These are phyloP conservation scores for Bos taurus DNA, from an alignment of 2,113 vertebrate species.

Conservation along the genomic window DNA sequence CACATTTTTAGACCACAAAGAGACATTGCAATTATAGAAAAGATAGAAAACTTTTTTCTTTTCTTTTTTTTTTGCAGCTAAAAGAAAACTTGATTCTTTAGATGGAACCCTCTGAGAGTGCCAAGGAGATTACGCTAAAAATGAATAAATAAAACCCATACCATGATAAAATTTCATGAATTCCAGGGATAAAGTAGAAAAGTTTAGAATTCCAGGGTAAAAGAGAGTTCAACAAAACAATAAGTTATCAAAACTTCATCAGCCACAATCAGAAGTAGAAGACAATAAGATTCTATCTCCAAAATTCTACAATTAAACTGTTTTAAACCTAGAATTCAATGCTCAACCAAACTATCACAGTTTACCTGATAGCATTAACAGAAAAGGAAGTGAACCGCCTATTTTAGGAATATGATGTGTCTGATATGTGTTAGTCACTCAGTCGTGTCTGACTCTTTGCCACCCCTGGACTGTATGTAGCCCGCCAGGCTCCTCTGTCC, in stretches of 20 bases:
- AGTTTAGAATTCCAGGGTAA: background rate
- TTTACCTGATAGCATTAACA: background rate
- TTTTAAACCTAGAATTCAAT: background rate
- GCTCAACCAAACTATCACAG: background rate
- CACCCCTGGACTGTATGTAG: background rate
- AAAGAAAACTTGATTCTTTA: background rate
- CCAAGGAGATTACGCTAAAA: background rate
- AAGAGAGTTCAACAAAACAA: background rate
- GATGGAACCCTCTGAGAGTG: background rate
- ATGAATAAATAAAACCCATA: background rate
- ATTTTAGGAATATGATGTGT: background rate
- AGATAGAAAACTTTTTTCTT: background rate
- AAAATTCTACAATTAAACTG: background rate
- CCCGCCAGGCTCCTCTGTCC: rapidly evolving
- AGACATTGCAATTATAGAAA: background rate
- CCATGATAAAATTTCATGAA: background rate
- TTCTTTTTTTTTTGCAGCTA: background rate
- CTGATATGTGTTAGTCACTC: background rate
- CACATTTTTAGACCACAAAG: background rate
- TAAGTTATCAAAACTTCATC: background rate
- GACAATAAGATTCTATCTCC: background rate
- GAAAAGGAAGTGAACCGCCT: background rate
- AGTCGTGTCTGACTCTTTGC: background rate
- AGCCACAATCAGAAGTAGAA: background rate
- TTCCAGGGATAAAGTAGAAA: background rate